Evolutionary conservation across 2,797 vertebrate genomes (phyloP), one percentile per base, ranked within the genome.

Genomic region (Petrocephalus schoutedeni): DNA sequence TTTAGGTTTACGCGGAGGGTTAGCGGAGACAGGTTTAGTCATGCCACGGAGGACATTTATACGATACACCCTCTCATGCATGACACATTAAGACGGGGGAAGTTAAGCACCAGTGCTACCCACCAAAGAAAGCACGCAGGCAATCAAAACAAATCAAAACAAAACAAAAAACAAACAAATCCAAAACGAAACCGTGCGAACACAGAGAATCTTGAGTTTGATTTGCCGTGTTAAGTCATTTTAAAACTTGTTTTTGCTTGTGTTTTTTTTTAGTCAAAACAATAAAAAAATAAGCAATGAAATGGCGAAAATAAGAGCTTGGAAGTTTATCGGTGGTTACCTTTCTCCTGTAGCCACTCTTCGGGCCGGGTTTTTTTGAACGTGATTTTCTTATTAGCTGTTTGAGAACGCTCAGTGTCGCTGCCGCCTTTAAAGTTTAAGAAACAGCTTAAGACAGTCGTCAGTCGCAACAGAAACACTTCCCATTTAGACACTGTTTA

Each of bases 341-440:
- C 98, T 99, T 99, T 99, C 95, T 99, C 98, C 95, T 98, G 98
- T 94, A 98, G 97, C 97, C 98, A 98, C 94, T 99, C 98, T 93
- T 99, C 98, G 96, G 97, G 97, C 93, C 98, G 97, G 96, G 98
- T 98, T 97, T 98, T 98, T 98, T 99, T 99, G 98, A 98, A 99
- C 94, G 98, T 97, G 96, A 98, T 98, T 99, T 99, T 99, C 97
- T 98, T 98, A 98, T 98, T 99, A 97, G 98, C 97, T 97, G 98
- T 98, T 98, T 98, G 97, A 97, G 97, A 97, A 96, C 98, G 97
- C 95, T 98, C 97, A 97, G 97, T 98, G 97, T 99, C 98, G 96
- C 97, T 99, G 97, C 98, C 98, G 95, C 98, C 98, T 99, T 99
- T 97, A 96, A 99, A 98, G 97, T 99, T 98, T 97, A 97, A 98